Conservation (phyloP, 2,888 invertebrate species). For the Adela reaumurella region DNA sequence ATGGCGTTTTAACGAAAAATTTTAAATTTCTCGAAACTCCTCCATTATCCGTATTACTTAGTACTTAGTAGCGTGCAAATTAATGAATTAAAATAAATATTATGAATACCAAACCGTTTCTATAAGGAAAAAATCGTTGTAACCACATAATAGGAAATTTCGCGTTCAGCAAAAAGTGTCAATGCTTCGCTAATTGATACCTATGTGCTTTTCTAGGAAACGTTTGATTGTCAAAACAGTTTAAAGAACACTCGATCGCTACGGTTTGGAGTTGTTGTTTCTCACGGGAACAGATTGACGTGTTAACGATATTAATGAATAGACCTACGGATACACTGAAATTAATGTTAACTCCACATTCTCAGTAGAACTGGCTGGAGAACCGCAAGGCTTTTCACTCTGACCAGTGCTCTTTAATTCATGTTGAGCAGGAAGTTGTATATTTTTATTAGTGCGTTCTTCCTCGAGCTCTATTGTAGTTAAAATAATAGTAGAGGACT, state of each 20-base stretch:
- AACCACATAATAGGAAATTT: too few species aligned
- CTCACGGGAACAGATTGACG: slow-evolving; percentile 37
- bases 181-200: too few species aligned
- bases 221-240: too few species aligned
- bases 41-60: too few species aligned
- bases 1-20: too few species aligned
- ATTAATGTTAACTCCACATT: neutral
- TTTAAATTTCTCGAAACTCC: too few species aligned
- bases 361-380: neutral
- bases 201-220: too few species aligned
- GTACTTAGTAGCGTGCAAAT: too few species aligned
- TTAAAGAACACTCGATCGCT: neutral
- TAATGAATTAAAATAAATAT: too few species aligned
- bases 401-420: neutral
- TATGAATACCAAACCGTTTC: too few species aligned
- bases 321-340: neutral
- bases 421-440: neutral
- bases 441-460: neutral
- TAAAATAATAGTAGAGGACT: neutral
- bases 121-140: too few species aligned
- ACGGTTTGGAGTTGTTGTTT: slow-evolving; percentile 14
- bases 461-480: neutral
- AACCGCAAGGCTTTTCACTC: neutral
- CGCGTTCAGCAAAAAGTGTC: too few species aligned
- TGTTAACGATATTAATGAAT: slow-evolving; percentile 41